Evolutionary conservation across 2,888 invertebrate genomes (phyloP), one percentile per base, ranked within the genome.

Genomic region (Leucoma salicis): DNA sequence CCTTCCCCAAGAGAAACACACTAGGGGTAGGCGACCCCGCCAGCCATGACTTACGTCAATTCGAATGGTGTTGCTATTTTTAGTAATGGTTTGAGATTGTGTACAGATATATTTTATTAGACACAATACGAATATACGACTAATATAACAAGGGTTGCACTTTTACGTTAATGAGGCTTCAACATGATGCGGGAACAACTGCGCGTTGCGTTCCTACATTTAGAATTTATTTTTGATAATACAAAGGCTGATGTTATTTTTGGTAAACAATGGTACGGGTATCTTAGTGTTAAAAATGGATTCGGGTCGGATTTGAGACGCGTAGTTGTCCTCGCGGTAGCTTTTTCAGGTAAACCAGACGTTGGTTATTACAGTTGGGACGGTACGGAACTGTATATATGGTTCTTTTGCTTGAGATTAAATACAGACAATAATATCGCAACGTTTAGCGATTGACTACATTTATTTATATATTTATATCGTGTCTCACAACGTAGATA

Each of bases 201-300:
- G 60, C 83, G 82, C 72, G 81, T 71, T 70, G 67, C 69, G 86
- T 85, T 85, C 85, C 86, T 85, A 83, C 75, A 55, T 42, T 65
- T 82, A 84, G 82, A 85, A 83, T 82, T 82, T 85, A 82, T 80
- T 83, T 80, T 77, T 69, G 74, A 79, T 61, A 65, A 67, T 47
- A 36, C 65, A 72, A 83, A 84, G 86, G 86, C 85, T 84, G 86
- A 85, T 80, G 51, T 53, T 44, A 40, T 35, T 60, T 29, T 75
- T 69, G 65, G 67, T 73, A 78, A 78, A 70, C 72, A 74, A 79
- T 71, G 77, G 69, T 84, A 85, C 84, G 86, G 85, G 85, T 85
- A 83, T 72, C 70, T 70, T 70, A 71, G 67, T 65, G 59, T 63
- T 64, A 50, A 52, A 60, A 53, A 52, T 54, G 45, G 62, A 68